Evolutionary conservation across 2,797 vertebrate genomes (phyloP).

Genomic region (Melanotaenia pygmaea): DNA sequence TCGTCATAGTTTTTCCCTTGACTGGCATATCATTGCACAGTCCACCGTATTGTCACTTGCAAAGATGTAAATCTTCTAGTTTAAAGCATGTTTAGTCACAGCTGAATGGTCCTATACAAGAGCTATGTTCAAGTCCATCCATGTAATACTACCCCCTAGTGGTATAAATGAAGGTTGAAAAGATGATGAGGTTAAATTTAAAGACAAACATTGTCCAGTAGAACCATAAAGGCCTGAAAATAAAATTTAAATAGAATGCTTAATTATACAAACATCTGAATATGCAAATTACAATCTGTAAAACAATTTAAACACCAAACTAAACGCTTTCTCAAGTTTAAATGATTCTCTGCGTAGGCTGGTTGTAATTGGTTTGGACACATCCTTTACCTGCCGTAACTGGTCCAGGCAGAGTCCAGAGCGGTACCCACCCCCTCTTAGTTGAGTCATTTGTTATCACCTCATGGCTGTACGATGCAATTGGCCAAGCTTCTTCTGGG

Average conservation of each 20-base stretch:
- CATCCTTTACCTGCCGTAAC: conserved; percentile 39
- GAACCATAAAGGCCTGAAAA: not conserved
- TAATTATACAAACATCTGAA: not conserved
- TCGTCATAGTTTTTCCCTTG: conserved; percentile 7
- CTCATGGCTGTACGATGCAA: conserved; percentile 68
- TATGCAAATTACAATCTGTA: not conserved
- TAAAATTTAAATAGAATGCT: not conserved
- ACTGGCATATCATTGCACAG: conserved; percentile 3
- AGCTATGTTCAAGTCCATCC: conserved; percentile 31
- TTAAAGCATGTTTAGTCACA: conserved; percentile 23
- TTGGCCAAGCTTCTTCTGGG: conserved; percentile 67
- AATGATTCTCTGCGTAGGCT: not conserved
- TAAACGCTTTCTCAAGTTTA: not conserved
- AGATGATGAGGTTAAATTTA: not conserved
- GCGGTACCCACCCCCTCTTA: conserved; percentile 1
- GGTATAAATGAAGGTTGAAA: conserved; percentile 29
- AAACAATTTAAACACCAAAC: not conserved
- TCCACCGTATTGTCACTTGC: not conserved
- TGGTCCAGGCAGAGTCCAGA: conserved; percentile 3
- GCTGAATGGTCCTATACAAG: not conserved
- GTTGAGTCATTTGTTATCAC: conserved; percentile 73
- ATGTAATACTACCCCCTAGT: conserved; percentile 73
- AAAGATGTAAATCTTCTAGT: conserved; percentile 13
- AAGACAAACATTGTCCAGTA: not conserved
- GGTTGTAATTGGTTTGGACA: conserved; percentile 41